A percentile compares a stretch with the other conserved stretches of the same genome.
Evolutionary conservation across 2,113 vertebrate genomes (phyloP).

Genomic region (Embiotoca jacksoni): DNA sequence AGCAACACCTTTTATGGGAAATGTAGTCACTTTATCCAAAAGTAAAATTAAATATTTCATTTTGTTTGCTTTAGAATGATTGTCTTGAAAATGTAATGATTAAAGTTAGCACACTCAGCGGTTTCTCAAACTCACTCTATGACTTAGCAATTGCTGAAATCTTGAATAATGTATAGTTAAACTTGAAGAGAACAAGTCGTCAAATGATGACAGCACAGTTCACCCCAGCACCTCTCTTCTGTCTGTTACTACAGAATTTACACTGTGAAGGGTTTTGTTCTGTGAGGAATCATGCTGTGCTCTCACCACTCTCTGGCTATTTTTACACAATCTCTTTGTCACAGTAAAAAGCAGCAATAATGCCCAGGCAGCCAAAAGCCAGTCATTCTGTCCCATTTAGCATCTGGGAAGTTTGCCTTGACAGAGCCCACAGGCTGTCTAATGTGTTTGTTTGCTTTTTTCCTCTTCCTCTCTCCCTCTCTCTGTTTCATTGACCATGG

Average conservation of each 20-base stretch:
- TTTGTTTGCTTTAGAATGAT: neutral
- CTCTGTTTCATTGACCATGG: slow-evolving; percentile 76
- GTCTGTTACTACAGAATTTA: slow-evolving; percentile 43
- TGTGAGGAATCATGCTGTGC: slow-evolving; percentile 33
- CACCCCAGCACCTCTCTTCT: neutral
- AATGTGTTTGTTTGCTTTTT: slow-evolving; percentile 78
- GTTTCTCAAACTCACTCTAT: too few species aligned
- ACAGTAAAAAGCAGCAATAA: slow-evolving; percentile 47
- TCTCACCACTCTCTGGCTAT: slow-evolving; percentile 53
- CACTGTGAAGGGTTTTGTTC: slow-evolving; percentile 32
- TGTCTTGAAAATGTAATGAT: too few species aligned
- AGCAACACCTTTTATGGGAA: neutral
- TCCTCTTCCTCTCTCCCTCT: slow-evolving; percentile 60
- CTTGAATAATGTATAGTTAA: neutral
- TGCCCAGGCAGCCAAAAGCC: slow-evolving; percentile 55
- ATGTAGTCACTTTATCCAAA: neutral
- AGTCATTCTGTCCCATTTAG: slow-evolving; percentile 68
- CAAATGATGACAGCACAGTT: neutral
- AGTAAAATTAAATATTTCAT: neutral
- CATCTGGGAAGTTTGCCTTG: slow-evolving; percentile 66
- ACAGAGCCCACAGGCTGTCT: slow-evolving; percentile 63
- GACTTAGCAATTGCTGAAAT: neutral
- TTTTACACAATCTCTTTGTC: slow-evolving; percentile 62
- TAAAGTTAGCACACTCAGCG: too few species aligned
- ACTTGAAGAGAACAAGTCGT: neutral